phyloP scores from a whole-genome alignment of 2,797 vertebrate genomes.

The Loriculus beryllinus region DNA sequence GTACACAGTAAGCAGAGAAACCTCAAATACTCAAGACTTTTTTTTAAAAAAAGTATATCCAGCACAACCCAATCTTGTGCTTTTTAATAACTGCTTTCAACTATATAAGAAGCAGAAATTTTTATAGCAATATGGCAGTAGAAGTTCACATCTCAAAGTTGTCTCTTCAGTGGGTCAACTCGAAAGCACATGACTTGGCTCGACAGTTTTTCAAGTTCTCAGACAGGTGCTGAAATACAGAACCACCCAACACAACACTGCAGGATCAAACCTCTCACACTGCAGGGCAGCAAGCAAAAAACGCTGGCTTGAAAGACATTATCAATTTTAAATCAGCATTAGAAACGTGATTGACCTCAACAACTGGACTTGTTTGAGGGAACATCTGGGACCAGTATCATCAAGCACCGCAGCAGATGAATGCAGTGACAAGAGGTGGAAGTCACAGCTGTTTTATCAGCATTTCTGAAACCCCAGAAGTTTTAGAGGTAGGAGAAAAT shows the following conservation, averaged over 20 bases:
- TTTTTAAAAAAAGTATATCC: background rate
- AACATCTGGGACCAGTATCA: background rate
- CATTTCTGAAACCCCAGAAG: background rate
- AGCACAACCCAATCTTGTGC: background rate
- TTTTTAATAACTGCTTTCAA: constrained; percentile 1
- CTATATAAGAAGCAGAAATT: background rate
- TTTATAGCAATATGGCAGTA: background rate
- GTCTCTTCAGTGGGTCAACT: background rate
- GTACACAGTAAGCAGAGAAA: background rate
- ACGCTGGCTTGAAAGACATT: background rate
- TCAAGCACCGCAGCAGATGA: background rate
- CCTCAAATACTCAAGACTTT: background rate
- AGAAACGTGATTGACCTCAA: background rate
- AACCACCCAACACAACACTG: background rate
- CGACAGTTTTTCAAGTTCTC: background rate
- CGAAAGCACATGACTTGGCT: background rate
- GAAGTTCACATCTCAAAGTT: background rate
- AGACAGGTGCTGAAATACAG: background rate
- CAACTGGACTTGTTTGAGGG: background rate
- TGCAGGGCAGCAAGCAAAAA: background rate
- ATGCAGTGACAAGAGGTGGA: background rate
- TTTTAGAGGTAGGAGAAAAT: background rate
- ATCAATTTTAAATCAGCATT: background rate
- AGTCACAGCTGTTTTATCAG: background rate
- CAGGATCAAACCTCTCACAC: background rate